phyloP scores from a whole-genome alignment of 2,888 invertebrate genomes.

The Conops quadrifasciatus region DNA sequence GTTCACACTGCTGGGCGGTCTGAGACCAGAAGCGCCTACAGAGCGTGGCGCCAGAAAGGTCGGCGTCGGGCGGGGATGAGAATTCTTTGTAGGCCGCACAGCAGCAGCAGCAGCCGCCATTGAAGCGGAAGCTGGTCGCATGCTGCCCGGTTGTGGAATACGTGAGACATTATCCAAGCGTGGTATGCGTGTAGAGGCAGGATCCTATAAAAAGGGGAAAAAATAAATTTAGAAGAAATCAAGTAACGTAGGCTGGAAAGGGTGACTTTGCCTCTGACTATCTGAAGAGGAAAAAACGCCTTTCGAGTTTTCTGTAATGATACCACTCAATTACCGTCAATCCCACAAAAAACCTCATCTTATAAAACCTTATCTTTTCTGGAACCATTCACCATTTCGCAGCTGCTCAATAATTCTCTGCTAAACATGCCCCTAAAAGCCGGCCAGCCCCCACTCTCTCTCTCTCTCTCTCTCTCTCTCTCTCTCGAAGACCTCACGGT shows the following conservation, averaged over 20 bases:
- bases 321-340: too few relatives aligned
- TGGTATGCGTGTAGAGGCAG: conserved; percentile 60
- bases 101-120: not conserved
- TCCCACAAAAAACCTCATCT: too few relatives aligned
- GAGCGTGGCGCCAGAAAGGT: conserved; percentile 28
- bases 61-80: conserved; percentile 32
- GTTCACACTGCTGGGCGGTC: conserved; percentile 43
- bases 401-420: too few relatives aligned
- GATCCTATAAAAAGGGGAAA: conserved; percentile 54
- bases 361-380: too few relatives aligned
- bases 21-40: conserved; percentile 49
- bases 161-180: conserved; percentile 60
- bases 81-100: conserved; percentile 21
- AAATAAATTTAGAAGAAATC: not conserved
- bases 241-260: too few relatives aligned
- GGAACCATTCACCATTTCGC: too few relatives aligned
- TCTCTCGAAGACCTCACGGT: too few relatives aligned
- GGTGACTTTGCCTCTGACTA: too few relatives aligned
- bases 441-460: too few relatives aligned
- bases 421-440: too few relatives aligned
- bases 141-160: conserved; percentile 59
- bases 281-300: too few relatives aligned
- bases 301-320: too few relatives aligned
- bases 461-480: not conserved
- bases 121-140: conserved; percentile 43